Conservation (phyloP, 1,140 invertebrate genomes). For the Eupristina koningsbergeri region DNA sequence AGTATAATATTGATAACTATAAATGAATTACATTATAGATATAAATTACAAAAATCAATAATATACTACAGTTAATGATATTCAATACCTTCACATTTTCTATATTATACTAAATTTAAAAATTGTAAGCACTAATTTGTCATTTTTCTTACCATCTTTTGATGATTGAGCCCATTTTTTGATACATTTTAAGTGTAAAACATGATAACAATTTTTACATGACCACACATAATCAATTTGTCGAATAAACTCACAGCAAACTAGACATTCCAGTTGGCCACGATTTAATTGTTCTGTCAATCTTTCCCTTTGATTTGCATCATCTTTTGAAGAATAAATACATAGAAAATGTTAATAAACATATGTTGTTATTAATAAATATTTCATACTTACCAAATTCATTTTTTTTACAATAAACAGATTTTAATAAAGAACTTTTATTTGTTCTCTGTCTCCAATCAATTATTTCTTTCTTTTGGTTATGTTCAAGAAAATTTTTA, state of each 20-base stretch:
- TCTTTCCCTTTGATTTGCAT: slow-evolving; percentile 83
- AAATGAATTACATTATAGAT: no score
- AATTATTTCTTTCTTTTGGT: slow-evolving; percentile 55
- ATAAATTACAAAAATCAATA: no score
- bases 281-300: slow-evolving; percentile 86
- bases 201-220: slow-evolving; percentile 91
- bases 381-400: slow-evolving; percentile 56
- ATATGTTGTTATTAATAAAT: slow-evolving; percentile 4
- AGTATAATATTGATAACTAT: no score
- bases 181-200: slow-evolving; percentile 91
- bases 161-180: slow-evolving; percentile 92
- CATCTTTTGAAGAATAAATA: slow-evolving; percentile 62
- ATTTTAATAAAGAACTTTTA: slow-evolving; percentile 52
- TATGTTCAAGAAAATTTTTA: slow-evolving; percentile 53
- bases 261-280: slow-evolving; percentile 89
- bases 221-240: slow-evolving; percentile 89
- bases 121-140: neutral
- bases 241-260: slow-evolving; percentile 90
- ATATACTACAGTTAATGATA: no score
- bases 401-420: slow-evolving; percentile 57
- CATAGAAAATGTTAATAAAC: slow-evolving; percentile 17
- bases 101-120: no score
- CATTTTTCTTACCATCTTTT: slow-evolving; percentile 75
- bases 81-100: no score
- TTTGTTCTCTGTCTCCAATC: slow-evolving; percentile 63